Percentiles rank a stretch among this genome's conserved stretches.
phyloP scores from a whole-genome alignment of 2,888 invertebrate species.

The Drosophila phalerata region DNA sequence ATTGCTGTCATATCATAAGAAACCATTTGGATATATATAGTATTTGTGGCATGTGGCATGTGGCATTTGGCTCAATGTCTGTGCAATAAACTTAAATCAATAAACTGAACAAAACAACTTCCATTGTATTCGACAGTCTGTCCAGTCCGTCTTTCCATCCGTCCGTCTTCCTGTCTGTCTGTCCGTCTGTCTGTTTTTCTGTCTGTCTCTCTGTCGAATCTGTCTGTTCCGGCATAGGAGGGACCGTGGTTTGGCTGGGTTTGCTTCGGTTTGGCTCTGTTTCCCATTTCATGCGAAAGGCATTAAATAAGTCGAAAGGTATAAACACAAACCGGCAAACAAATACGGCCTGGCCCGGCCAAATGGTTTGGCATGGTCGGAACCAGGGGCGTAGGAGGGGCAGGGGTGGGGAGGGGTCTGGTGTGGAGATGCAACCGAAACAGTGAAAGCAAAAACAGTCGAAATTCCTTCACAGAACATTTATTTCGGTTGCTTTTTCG shows the following conservation, averaged over 20 bases:
- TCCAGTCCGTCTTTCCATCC: constrained; percentile 8
- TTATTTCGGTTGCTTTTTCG: constrained; percentile 81
- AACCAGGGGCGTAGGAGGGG: neutral
- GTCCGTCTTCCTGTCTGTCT: constrained; percentile 18
- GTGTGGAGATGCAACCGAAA: constrained; percentile 34
- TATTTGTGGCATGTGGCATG: constrained; percentile 43
- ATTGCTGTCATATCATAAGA: constrained; percentile 42
- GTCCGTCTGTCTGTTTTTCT: constrained; percentile 14
- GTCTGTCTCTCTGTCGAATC: constrained; percentile 16
- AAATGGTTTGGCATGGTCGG: constrained; percentile 19
- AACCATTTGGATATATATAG: constrained; percentile 31
- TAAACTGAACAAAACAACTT: constrained; percentile 71
- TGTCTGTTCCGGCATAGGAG: constrained; percentile 20
- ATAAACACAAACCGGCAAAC: constrained; percentile 76
- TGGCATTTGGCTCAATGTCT: constrained; percentile 56
- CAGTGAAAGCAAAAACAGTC: constrained; percentile 72
- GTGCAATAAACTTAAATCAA: constrained; percentile 77
- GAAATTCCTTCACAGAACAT: constrained; percentile 84
- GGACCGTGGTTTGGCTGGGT: constrained; percentile 20
- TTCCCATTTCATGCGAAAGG: constrained; percentile 78
- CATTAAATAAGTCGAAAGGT: constrained; percentile 81
- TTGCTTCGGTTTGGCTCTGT: constrained; percentile 59
- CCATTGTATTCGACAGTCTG: constrained; percentile 55
- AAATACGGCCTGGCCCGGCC: constrained; percentile 62
- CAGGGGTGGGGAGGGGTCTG: no score